A percentile compares a stretch with the other conserved stretches of the same genome.
Evolutionary conservation across 2,113 vertebrate genomes (phyloP).

Genomic region (Rissa tridactyla): DNA sequence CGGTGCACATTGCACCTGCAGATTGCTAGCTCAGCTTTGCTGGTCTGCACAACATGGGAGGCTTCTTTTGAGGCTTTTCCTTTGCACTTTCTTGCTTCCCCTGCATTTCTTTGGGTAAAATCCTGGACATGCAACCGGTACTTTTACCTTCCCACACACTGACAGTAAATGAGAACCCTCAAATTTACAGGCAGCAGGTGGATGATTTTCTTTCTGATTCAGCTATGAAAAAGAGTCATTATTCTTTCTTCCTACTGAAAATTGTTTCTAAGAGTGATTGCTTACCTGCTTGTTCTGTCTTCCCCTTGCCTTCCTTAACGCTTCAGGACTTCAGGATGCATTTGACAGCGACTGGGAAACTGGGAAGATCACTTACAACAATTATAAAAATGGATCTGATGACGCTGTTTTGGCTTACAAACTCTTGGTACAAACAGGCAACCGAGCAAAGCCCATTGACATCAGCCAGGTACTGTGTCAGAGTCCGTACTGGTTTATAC

Average conservation of each 20-base stretch:
- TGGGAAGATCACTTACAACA: slow-evolving; percentile 87
- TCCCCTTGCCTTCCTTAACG: background rate
- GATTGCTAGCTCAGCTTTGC: background rate
- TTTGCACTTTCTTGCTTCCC: background rate
- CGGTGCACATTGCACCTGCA: background rate
- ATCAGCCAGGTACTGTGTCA: slow-evolving; percentile 81
- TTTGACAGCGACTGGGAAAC: slow-evolving; percentile 95
- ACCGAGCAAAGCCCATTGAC: slow-evolving; percentile 89
- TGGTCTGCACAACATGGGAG: background rate
- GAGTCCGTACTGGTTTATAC: background rate
- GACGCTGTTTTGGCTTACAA: slow-evolving; percentile 95
- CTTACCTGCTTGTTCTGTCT: slow-evolving; percentile 5
- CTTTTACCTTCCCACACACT: background rate
- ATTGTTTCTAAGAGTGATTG: background rate
- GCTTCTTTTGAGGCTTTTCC: background rate
- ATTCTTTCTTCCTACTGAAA: background rate
- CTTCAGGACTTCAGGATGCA: slow-evolving; percentile 90
- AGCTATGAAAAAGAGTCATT: background rate
- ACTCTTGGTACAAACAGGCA: slow-evolving; percentile 94
- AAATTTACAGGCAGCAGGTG: background rate
- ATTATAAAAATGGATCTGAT: slow-evolving; percentile 92
- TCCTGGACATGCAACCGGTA: background rate
- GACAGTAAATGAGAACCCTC: background rate
- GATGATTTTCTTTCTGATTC: background rate
- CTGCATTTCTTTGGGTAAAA: background rate